A percentile compares a stretch with the other conserved stretches of the same genome.
Evolutionary conservation across 2,797 vertebrate species (phyloP).

Genomic region (Sebastes minor): DNA sequence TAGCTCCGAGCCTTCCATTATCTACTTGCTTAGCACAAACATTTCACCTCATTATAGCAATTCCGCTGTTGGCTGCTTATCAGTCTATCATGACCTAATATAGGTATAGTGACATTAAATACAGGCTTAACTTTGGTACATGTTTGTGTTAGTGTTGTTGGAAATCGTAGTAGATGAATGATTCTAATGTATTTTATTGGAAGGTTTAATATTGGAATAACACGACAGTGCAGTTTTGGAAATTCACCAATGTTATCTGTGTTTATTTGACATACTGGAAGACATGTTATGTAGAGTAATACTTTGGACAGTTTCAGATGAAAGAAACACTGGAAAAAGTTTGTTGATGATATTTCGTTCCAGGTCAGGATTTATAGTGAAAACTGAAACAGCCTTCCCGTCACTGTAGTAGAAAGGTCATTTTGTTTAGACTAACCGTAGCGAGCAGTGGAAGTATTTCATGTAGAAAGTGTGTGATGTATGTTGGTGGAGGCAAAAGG

Average conservation of each 20-base stretch:
- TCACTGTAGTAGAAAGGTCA: neutral
- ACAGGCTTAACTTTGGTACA: too few relatives aligned
- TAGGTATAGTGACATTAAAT: neutral
- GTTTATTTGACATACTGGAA: neutral
- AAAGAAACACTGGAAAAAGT: too few relatives aligned
- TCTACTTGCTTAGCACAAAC: neutral
- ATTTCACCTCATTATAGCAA: conserved; percentile 24
- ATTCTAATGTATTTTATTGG: neutral
- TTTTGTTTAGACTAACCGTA: neutral
- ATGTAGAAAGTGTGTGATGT: neutral
- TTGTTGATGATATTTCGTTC: neutral
- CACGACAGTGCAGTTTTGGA: neutral
- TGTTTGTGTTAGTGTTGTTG: neutral
- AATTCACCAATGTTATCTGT: neutral
- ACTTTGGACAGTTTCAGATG: neutral
- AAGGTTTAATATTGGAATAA: neutral
- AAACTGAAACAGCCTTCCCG: neutral
- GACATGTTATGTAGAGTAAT: neutral
- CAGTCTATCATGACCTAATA: neutral
- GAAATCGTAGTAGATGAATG: neutral
- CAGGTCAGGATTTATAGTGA: neutral
- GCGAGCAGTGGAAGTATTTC: neutral
- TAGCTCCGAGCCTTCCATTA: conserved; percentile 11
- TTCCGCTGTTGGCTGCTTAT: neutral
- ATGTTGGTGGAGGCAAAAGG: neutral